Evolutionary conservation across 2,797 vertebrate genomes (phyloP).

Genomic region (Hyperoplus immaculatus): DNA sequence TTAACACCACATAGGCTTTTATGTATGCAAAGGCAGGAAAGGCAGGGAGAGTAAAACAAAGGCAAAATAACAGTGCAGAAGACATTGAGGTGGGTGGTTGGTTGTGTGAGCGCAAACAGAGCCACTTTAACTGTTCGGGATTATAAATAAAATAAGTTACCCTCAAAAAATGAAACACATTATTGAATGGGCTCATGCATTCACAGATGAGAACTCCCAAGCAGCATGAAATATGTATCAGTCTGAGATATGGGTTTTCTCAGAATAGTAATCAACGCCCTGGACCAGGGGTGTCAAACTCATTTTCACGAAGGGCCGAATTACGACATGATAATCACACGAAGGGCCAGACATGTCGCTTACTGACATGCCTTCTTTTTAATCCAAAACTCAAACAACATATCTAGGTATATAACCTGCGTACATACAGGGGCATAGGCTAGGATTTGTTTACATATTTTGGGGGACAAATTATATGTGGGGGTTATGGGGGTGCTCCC

Average conservation of each 20-base stretch:
- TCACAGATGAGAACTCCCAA: conserved; percentile 70
- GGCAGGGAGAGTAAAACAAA: conserved; percentile 3
- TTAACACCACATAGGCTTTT: conserved; percentile 33
- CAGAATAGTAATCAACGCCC: conserved; percentile 73
- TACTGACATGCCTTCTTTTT: too few relatives aligned
- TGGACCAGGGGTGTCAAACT: too few relatives aligned
- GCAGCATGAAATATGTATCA: conserved; percentile 79
- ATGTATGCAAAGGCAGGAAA: conserved; percentile 29
- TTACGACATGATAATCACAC: too few relatives aligned
- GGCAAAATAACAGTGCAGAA: conserved; percentile 33
- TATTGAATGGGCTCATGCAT: conserved; percentile 73
- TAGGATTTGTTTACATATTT: too few relatives aligned
- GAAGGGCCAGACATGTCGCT: too few relatives aligned
- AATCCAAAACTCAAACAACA: too few relatives aligned
- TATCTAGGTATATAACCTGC: too few relatives aligned
- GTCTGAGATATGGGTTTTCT: conserved; percentile 64
- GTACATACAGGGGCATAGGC: too few relatives aligned
- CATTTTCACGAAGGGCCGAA: too few relatives aligned
- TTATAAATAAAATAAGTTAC: conserved; percentile 69
- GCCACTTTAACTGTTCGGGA: conserved; percentile 63
- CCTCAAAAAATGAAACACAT: conserved; percentile 59
- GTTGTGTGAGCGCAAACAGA: conserved; percentile 37
- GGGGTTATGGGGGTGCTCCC: too few relatives aligned
- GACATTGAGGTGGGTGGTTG: conserved; percentile 34
- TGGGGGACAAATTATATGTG: too few relatives aligned